phyloP scores from a whole-genome alignment of 2,113 vertebrate species.

The Triplophysa rosa region DNA sequence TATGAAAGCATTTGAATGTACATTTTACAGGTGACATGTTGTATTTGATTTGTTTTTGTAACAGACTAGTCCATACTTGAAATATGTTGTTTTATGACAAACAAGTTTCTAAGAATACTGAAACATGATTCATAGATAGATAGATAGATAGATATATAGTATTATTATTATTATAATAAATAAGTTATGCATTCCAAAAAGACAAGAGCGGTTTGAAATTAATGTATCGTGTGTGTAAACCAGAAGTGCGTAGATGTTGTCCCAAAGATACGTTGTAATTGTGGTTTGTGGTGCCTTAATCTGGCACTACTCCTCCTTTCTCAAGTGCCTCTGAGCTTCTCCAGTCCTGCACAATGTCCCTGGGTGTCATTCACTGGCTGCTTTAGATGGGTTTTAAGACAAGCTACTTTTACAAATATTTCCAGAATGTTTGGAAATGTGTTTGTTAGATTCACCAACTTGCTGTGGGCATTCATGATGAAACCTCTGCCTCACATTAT shows the following conservation, averaged over 20 bases:
- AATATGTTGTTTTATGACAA: conserved; percentile 6
- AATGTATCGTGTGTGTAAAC: conserved; percentile 8
- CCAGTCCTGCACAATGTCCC: conserved; percentile 32
- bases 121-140: background rate
- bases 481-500: too few relatives aligned
- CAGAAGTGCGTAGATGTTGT: conserved; percentile 34
- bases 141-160: conserved; percentile 25
- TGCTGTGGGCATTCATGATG: background rate
- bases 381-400: conserved; percentile 13
- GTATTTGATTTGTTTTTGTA: conserved; percentile 29
- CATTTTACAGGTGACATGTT: conserved; percentile 10
- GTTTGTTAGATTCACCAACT: background rate
- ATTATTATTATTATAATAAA: too few relatives aligned
- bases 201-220: background rate
- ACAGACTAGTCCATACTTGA: conserved; percentile 12
- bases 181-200: background rate
- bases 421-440: background rate
- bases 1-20: conserved; percentile 45
- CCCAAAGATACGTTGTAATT: conserved; percentile 48
- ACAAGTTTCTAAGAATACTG: background rate
- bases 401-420: background rate
- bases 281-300: conserved; percentile 61
- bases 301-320: conserved; percentile 49
- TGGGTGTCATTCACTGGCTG: conserved; percentile 36
- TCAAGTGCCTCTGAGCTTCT: conserved; percentile 59